Evolutionary conservation across 2,888 invertebrate genomes (phyloP).

Genomic region (Drosophila tripunctata): DNA sequence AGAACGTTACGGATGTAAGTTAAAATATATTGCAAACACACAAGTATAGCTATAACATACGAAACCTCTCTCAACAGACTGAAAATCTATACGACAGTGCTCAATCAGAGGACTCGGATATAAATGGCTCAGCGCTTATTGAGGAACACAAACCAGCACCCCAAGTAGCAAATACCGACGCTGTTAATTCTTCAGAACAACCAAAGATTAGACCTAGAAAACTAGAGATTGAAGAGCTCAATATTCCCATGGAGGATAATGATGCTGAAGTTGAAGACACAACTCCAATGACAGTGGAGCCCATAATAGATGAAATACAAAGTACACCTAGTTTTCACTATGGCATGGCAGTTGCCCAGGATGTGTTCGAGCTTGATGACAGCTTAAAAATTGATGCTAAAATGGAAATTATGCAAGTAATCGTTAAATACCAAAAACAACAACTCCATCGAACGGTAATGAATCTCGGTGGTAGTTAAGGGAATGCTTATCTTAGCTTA

Average conservation of each 20-base stretch:
- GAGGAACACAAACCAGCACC: slow-evolving; percentile 15
- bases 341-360: slow-evolving; percentile 53
- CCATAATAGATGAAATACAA: slow-evolving; percentile 25
- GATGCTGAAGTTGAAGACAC: slow-evolving; percentile 45
- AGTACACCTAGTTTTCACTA: slow-evolving; percentile 43
- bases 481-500: not conserved
- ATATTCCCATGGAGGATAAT: slow-evolving; percentile 40
- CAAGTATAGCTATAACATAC: not conserved
- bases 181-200: not conserved
- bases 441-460: slow-evolving; percentile 45
- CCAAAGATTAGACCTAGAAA: slow-evolving; percentile 7
- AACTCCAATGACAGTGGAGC: slow-evolving; percentile 29
- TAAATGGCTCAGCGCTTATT: slow-evolving; percentile 1
- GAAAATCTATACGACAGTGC: slow-evolving; percentile 48
- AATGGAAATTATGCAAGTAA: slow-evolving; percentile 54
- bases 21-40: not conserved
- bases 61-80: slow-evolving; percentile 7
- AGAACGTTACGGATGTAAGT: slow-evolving; percentile 38
- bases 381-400: slow-evolving; percentile 51
- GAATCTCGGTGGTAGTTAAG: slow-evolving; percentile 28
- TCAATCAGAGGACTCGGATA: slow-evolving; percentile 46
- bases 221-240: slow-evolving; percentile 40
- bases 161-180: not conserved
- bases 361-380: slow-evolving; percentile 47
- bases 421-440: slow-evolving; percentile 51